Conservation (phyloP, 2,113 vertebrate genomes). For the Eulemur macaco region DNA sequence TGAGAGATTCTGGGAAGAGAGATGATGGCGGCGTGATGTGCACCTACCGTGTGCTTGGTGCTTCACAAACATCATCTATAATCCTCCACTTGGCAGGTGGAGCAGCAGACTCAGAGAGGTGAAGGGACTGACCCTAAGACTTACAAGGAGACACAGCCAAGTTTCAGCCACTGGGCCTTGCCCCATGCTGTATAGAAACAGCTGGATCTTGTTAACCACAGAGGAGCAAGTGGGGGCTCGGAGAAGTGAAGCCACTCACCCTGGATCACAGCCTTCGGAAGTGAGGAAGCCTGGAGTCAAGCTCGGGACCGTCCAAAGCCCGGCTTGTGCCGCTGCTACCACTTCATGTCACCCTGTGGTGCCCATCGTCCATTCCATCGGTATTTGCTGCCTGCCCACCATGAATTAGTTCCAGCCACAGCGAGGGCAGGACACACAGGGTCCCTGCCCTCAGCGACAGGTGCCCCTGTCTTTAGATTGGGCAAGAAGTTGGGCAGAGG, state of each 20-base stretch:
- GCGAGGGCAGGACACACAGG: too few relatives aligned
- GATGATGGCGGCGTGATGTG: accelerated
- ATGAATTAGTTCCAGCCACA: too few relatives aligned
- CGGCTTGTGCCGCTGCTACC: background rate
- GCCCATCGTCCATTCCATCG: too few relatives aligned
- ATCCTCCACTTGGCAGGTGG: background rate
- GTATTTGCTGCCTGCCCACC: too few relatives aligned
- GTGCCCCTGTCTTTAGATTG: background rate
- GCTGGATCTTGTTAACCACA: background rate
- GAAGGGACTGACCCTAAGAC: background rate
- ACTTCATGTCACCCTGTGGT: too few relatives aligned
- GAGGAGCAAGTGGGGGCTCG: background rate
- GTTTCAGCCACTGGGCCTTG: background rate
- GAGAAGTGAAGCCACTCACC: background rate
- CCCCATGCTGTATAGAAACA: accelerated
- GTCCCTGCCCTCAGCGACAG: background rate
- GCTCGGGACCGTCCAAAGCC: background rate
- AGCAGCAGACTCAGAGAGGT: background rate
- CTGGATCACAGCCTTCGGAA: background rate
- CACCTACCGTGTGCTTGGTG: accelerated
- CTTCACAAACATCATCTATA: too few relatives aligned
- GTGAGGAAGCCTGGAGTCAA: background rate
- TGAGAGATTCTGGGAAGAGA: background rate
- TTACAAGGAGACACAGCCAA: background rate
- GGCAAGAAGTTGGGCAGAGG: too few relatives aligned